Evolutionary conservation across 2,113 vertebrate species (phyloP), one percentile per base, ranked within the genome.

Genomic region (Leptobrachium leishanense): DNA sequence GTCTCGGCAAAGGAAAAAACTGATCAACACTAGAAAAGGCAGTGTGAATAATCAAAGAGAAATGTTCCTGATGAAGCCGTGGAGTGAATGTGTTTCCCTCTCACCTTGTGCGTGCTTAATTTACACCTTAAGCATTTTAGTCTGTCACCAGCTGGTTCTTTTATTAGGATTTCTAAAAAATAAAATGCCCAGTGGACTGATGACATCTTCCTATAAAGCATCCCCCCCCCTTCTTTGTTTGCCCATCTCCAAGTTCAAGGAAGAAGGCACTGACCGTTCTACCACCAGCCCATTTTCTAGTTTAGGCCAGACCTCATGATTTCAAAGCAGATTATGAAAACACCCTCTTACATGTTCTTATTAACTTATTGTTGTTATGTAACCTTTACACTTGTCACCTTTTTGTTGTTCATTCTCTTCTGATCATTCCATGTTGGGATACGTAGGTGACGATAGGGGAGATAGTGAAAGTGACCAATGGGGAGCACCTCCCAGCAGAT

Each of bases 401-500:
- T 90, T 86, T 87, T 87, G 86, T 41, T 79, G 44, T 55, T 20
- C 46, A 64, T 57, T 77, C 55, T 15, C 83, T 89, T 90, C 87
- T 91, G 86, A 92, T 92, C 86, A 88, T 89, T 92, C 91, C 88
- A 90, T 93, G 90, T 91, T 94, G 94, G 90, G 95, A 93, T 92
- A 72, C 92, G 84, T 93, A 99, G 98, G 94, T 99, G 94, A 90
- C 95, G 89, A 94, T 98, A 91, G 98, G 98, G 90, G 98, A 99
- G 90, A 95, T 99, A 93, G 97, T 99, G 89, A 96, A 92, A 95
- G 96, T 97, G 88, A 92, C 96, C 94, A 97, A 98, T 89, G 96
- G 97, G 93, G 96, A 99, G 31, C 96, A 98, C 87, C 96, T 99
- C 92, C 98, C 98, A 86, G 97, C 98, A 86, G 98, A 99, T 91